Percentiles rank a stretch among this genome's conserved stretches.
phyloP scores from a whole-genome alignment of 1,140 invertebrate species.

The Sitophilus oryzae region DNA sequence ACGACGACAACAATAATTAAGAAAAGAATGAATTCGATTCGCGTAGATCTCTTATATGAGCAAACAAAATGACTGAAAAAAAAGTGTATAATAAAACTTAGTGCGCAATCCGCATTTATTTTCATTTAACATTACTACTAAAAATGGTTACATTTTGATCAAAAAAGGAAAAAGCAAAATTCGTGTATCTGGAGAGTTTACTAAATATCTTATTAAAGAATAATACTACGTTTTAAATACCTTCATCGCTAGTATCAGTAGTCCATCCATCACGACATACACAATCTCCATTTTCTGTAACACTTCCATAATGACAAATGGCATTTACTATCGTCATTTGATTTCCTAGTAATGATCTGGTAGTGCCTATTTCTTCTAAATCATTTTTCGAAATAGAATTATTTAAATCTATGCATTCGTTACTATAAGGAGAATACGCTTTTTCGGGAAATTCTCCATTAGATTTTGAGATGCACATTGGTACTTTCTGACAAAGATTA shows the following conservation, averaged over 20 bases:
- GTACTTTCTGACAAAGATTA: constrained; percentile 19
- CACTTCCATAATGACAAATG: constrained; percentile 25
- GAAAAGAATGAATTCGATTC: no score
- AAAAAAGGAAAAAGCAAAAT: no score
- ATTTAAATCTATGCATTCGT: constrained; percentile 24
- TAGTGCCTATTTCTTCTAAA: constrained; percentile 16
- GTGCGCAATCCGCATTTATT: no score
- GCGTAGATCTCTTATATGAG: no score
- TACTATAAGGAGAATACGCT: constrained; percentile 21
- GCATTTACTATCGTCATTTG: constrained; percentile 10
- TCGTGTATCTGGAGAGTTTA: no score
- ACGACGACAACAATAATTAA: no score
- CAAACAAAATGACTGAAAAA: no score
- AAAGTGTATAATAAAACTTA: no score
- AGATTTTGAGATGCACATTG: constrained; percentile 17
- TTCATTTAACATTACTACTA: no score
- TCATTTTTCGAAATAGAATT: constrained; percentile 11
- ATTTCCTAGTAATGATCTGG: no score
- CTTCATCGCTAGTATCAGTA: constrained; percentile 18
- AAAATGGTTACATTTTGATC: no score
- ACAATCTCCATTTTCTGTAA: constrained; percentile 16
- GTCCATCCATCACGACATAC: constrained; percentile 20
- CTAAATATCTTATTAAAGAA: no score
- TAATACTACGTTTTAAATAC: not conserved
- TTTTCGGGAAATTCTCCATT: constrained; percentile 14